Evolutionary conservation across 2,113 vertebrate species (phyloP), one percentile per base, ranked within the genome.

Genomic region (Ptilorrhoa leucosticta): DNA sequence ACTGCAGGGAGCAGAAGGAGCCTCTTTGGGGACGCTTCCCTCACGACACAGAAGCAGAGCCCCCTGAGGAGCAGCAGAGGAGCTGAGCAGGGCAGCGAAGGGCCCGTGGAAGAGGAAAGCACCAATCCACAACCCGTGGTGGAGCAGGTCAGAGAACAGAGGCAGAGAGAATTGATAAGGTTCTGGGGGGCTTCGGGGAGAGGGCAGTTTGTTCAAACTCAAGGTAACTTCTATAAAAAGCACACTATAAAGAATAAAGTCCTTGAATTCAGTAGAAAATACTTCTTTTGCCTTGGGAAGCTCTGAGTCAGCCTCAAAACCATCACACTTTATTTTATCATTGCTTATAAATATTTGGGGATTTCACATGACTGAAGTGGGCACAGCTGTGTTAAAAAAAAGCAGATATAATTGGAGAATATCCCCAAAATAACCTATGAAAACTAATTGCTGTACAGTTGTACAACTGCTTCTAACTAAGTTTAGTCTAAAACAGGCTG

Each of bases 1-100:
- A 83, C 96, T 42, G 70, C 97, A 23, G 90, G 97, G 19, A 97
- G 97, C 90, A 98, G 68, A 58, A 98, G 98, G 85, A 96, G 94
- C n/a, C 96, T 98, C 83, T 99, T 98, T 26, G 96, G 98, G 44
- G 98, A 99, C 80, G 61, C 85, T 8, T 84, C 97, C 23, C 79
- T 97, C 53, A 98, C 44, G 69, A 94, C 97, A 8, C 93, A 91
- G 40, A 98, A 94, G 91, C 96, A 94, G 5, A 99, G 98, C 93
- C 98, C 98, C 28, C 97, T 98, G 9, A 97, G 97, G 93, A 98
- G 81, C 79, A 85, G 96, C 61, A 83, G 75, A 39, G 93, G 63
- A 60, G 97, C 97, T 8, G 98, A 98, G 68, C 98, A 83, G 9
- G 95, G 98, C 35, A 96, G 94, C 4, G 98, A 99, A 68, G 98